Base-by-base conservation (phyloP, 2,113 vertebrate species). In the Tetrao urogallus region DNA sequence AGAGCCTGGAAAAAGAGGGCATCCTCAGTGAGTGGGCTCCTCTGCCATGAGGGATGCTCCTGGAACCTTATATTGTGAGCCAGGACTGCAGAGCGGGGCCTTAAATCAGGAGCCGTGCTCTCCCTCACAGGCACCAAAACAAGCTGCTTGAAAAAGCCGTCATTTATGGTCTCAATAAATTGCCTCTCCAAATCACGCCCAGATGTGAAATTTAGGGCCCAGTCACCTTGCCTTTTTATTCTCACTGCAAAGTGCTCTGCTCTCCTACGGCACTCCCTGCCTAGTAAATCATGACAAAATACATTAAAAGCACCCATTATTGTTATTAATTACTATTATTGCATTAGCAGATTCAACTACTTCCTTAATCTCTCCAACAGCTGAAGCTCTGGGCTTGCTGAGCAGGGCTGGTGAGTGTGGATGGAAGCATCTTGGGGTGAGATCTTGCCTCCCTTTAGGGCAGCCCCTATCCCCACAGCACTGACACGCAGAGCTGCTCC, bases 191-290 rank as follows among this genome's bases (percentile, higher is more conserved):
- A 94, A 96, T 82, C 91, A 58, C 20, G 92, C 95, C 91, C 94
- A 95, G 92, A 94, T 91, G 94, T 95, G 93, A 90, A 96, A 90
- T 97, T 95, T 11, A 90, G 91, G 76, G 57, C 82, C 77, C 88
- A 97, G 96, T 95, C 95, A 96, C 93, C 94, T 96, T 95, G 78
- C 79, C 48, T 94, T 96, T 97, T 96, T 94, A 96, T 93, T 93
- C 84, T 81, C 1, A 3, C 72, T 94, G 90, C 80, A 94, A 86
- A 89, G 52, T 48, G 40, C 80, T 60, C 60, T 90, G 67, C 57
- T 92, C 63, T 90, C 70, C 76, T 60, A 8, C 73, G 71, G 65
- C 75, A 91, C 85, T 90, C 66, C 34, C 52, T 65, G 81, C 43
- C 76, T 76, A 78, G 90, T 84, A 94, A 94, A 91, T 96, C 90